Evolutionary conservation across 2,113 vertebrate genomes (phyloP).

Genomic region (Sterrhoptilus dennistouni): DNA sequence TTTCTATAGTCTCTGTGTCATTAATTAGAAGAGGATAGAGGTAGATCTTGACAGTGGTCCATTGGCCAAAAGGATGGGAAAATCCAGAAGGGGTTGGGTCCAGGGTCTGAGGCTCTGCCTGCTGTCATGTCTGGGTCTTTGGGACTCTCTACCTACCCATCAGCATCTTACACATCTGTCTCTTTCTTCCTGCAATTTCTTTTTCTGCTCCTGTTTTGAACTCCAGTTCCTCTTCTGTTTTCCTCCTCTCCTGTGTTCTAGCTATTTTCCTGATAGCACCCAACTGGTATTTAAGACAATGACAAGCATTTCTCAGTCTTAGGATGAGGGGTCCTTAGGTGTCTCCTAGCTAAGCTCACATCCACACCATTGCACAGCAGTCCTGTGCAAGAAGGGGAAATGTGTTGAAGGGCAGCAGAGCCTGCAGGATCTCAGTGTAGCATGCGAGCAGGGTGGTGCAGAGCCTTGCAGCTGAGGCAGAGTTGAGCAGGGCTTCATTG

Average conservation of each 20-base stretch:
- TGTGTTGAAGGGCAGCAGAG: background rate
- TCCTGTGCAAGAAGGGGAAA: background rate
- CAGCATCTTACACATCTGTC: background rate
- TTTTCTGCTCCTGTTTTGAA: conserved; percentile 9
- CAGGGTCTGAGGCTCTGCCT: background rate
- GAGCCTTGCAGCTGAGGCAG: background rate
- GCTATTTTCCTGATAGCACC: background rate
- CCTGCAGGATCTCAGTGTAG: accelerated
- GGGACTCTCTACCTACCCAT: background rate
- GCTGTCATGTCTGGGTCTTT: background rate
- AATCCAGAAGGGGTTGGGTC: background rate
- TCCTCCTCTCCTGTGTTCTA: background rate
- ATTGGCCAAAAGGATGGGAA: background rate
- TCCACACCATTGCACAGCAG: accelerated
- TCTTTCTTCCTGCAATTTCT: background rate
- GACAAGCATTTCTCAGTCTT: background rate
- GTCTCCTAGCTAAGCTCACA: background rate
- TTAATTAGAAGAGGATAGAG: background rate
- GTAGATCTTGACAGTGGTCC: background rate
- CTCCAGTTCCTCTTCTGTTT: background rate
- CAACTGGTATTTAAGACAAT: background rate
- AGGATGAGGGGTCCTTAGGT: background rate
- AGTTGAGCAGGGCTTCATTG: background rate
- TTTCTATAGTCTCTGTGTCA: background rate
- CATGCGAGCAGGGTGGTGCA: accelerated